These are phyloP conservation scores for Orius insidiosus DNA, from an alignment of 1,140 invertebrate species.

Conservation along the genomic window DNA sequence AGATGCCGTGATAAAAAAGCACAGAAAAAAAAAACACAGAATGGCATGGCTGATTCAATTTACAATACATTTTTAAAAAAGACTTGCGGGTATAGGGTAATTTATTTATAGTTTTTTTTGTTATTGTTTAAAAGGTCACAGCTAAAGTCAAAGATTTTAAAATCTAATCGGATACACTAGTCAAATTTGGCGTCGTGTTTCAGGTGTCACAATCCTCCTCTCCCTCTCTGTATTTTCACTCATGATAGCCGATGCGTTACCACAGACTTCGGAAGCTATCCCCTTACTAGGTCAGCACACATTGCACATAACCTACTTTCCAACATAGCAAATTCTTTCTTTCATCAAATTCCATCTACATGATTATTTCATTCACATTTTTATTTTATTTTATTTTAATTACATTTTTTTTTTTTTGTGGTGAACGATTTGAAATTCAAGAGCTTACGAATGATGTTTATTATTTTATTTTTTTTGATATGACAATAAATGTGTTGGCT, in stretches of 20 bases:
- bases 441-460: not conserved
- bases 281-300: slow-evolving; percentile 44
- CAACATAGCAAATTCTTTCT: slow-evolving; percentile 14
- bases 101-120: too few species aligned
- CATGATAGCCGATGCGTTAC: slow-evolving; percentile 46
- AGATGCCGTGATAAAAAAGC: too few species aligned
- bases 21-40: too few species aligned
- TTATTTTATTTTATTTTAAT: slow-evolving; percentile 5
- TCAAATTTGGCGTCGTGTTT: slow-evolving; percentile 21
- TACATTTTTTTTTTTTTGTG: not conserved
- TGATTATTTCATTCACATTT: slow-evolving; percentile 16
- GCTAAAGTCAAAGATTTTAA: too few species aligned
- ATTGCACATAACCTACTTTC: slow-evolving; percentile 17
- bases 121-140: too few species aligned
- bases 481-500: too few species aligned
- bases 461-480: slow-evolving; percentile 4
- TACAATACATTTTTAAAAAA: too few species aligned
- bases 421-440: slow-evolving; percentile 1
- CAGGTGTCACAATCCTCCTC: slow-evolving; percentile 56
- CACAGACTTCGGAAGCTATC: slow-evolving; percentile 50
- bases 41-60: too few species aligned
- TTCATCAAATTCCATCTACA: slow-evolving; percentile 17
- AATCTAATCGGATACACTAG: slow-evolving; percentile 1
- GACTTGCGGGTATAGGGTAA: too few species aligned
- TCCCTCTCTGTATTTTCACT: slow-evolving; percentile 59